Evolutionary conservation across 1,140 invertebrate genomes (phyloP), one percentile per base, ranked within the genome.

Genomic region (Panulirus ornatus): DNA sequence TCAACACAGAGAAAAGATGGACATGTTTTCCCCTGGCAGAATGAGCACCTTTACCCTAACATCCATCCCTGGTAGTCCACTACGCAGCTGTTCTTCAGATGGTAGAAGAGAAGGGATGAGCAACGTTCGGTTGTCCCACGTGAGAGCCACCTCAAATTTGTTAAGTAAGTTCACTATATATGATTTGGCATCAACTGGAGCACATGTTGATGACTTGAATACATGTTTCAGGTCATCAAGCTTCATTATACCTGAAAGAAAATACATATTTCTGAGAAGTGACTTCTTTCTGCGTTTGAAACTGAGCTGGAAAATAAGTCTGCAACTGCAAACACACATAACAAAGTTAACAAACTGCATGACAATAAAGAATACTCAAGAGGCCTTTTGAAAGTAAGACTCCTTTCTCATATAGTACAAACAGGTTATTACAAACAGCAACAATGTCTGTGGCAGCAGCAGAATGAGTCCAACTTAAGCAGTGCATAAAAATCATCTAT

Each of bases 81-180:
- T 88, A 93, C 94, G 93, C 88, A 96, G 94, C 47, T 96, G 95
- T 87, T 97, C 96, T 94, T 98, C 97, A 0, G 96, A 95, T 0
- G 98, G 98, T 91, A 99, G 94, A 38, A 99, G 94, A 0, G 97
- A 98, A 0, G 99, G 98, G 92, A 99, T 98, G 1, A 99, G 94
- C 22, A 99, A 94, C 22, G 97, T 97, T 6, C 98, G 94, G 36
- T 96, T 97, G 93, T 99, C 98, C 97, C 98, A 99, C n/a, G 98
- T 98, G 19, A 99, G 94, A 0, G 99, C 99, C 40, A 99, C 96
- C 94, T 99, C 99, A 94, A 99, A 99, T 94, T 99, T 99, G 94
- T 98, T 98, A 51, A 99, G 94, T 14, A 99, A 94, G 93, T 96
- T 97, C 1, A 99, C 96, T 58, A 98, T 97, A 92, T 99, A 98